Percentiles rank a stretch among this genome's conserved stretches.
Evolutionary conservation across 2,113 vertebrate species (phyloP).

Genomic region (Otis tarda): DNA sequence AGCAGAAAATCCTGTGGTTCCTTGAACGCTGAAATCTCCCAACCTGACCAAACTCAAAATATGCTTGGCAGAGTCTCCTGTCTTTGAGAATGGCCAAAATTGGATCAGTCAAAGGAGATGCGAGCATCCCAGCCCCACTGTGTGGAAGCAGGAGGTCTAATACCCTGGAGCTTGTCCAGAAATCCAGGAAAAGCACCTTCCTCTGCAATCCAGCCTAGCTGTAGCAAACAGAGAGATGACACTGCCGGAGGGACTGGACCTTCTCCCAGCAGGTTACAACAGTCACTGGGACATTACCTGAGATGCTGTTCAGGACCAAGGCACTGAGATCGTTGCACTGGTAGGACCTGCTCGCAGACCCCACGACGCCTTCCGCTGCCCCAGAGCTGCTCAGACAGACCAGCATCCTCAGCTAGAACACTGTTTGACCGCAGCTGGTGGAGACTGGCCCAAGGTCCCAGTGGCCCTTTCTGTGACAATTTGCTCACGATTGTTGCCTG

Average conservation of each 20-base stretch:
- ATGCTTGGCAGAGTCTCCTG: neutral
- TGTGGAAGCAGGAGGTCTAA: neutral
- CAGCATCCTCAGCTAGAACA: neutral
- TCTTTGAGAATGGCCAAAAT: neutral
- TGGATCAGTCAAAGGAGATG: neutral
- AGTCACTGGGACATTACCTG: neutral
- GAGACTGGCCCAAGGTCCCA: neutral
- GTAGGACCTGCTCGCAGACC: fast-evolving
- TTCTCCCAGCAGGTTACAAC: neutral
- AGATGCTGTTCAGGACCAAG: neutral
- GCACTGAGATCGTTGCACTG: neutral
- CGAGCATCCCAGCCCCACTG: neutral
- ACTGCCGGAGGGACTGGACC: neutral
- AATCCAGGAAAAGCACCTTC: neutral
- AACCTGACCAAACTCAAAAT: neutral
- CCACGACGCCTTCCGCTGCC: fast-evolving
- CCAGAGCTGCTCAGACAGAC: neutral
- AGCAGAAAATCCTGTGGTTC: neutral
- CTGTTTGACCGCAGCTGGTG: neutral
- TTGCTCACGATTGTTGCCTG: fast-evolving
- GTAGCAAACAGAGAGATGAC: neutral
- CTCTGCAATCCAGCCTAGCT: neutral
- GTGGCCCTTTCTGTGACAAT: neutral
- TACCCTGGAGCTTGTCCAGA: neutral
- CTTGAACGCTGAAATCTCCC: neutral